phyloP scores from a whole-genome alignment of 2,113 vertebrate species.

The Thamnaconus septentrionalis region DNA sequence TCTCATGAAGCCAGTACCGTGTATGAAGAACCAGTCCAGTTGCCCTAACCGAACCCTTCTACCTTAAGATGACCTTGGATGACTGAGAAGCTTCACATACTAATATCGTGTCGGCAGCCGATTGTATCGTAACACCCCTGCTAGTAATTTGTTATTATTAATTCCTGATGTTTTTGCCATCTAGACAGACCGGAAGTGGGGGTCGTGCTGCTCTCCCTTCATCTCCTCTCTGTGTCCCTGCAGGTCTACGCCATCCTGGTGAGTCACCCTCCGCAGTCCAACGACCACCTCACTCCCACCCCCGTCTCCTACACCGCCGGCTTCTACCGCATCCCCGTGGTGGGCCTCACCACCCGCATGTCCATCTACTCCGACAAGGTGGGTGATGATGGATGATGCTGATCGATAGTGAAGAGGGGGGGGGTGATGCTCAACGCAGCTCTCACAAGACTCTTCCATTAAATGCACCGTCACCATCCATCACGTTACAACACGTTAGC shows the following conservation, averaged over 20 bases:
- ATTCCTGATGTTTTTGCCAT: no score
- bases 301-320: conserved; percentile 98
- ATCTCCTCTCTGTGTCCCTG: conserved; percentile 23
- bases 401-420: conserved; percentile 1
- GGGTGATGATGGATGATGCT: conserved; percentile 42
- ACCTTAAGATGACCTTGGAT: no score
- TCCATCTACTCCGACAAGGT: conserved; percentile 99
- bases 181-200: not conserved
- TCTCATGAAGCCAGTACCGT: no score
- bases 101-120: no score
- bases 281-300: conserved; percentile 96
- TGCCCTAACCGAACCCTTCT: no score
- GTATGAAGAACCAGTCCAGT: no score
- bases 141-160: no score
- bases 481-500: conserved; percentile 24
- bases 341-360: conserved; percentile 96
- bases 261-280: conserved; percentile 96
- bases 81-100: no score
- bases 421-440: conserved; percentile 39
- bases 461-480: conserved; percentile 58
- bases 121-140: no score
- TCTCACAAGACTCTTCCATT: conserved; percentile 52
- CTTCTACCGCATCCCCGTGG: conserved; percentile 98
- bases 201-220: not conserved
- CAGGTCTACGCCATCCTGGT: conserved; percentile 99